phyloP scores from a whole-genome alignment of 2,113 vertebrate genomes.

The Deroptyus accipitrinus region DNA sequence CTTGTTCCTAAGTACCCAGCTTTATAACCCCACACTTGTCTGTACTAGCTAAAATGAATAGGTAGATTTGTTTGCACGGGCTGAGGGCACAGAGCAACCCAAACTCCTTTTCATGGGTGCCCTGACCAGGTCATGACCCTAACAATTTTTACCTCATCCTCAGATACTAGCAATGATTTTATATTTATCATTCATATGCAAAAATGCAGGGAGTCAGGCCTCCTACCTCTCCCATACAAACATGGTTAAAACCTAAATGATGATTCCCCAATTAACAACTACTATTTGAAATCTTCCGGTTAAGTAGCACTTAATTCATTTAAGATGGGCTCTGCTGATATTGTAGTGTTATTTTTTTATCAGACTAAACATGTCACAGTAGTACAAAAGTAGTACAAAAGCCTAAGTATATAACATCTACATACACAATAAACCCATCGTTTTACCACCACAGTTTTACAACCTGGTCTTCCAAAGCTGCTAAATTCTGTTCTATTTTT shows the following conservation, averaged over 20 bases:
- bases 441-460: slow-evolving; percentile 6
- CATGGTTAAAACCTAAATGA: neutral
- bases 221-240: neutral
- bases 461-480: neutral
- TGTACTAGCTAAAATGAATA: neutral
- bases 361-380: neutral
- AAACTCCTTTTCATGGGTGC: neutral
- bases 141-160: neutral
- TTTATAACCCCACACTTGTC: neutral
- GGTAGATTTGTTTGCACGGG: neutral
- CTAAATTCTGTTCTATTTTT: slow-evolving; percentile 16
- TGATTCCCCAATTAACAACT: neutral
- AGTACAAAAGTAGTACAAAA: neutral
- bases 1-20: neutral
- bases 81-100: neutral
- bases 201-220: neutral
- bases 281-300: neutral
- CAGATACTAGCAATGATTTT: neutral
- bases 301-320: neutral
- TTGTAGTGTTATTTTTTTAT: slow-evolving; percentile 20
- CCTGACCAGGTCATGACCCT: neutral
- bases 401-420: neutral
- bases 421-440: neutral
- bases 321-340: slow-evolving; percentile 28
- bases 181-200: neutral